Conservation (phyloP, 2,113 vertebrate species). For the Petrocephalus microphthalmus region DNA sequence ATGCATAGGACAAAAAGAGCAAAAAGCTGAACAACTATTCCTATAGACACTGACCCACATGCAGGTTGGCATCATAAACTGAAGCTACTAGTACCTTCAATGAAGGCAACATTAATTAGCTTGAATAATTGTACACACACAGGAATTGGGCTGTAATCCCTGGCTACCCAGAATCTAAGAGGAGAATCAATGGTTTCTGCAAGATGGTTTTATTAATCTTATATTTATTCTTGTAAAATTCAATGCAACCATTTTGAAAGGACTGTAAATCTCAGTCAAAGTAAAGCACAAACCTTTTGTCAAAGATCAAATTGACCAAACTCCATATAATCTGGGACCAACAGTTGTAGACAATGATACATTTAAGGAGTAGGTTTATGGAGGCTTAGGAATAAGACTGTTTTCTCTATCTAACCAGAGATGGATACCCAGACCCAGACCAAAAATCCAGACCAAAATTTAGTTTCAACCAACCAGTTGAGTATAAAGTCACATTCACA, state of each 20-base stretch:
- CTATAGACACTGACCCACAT: background rate
- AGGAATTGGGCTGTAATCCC: background rate
- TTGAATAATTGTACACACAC: background rate
- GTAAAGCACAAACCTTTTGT: background rate
- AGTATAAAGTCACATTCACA: too few species aligned
- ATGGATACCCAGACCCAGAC: background rate
- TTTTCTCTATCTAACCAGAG: background rate
- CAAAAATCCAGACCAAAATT: too few species aligned
- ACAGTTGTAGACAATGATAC: background rate
- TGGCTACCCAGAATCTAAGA: background rate
- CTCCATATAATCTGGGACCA: too few species aligned
- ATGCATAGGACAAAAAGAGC: conserved; percentile 38
- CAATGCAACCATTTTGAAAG: background rate
- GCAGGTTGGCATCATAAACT: background rate
- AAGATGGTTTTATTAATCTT: background rate
- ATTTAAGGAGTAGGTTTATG: background rate
- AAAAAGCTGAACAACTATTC: background rate
- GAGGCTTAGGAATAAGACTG: background rate
- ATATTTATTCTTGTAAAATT: background rate
- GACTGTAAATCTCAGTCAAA: background rate
- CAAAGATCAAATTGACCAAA: background rate
- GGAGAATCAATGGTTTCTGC: background rate
- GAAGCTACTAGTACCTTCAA: background rate
- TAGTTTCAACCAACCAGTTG: too few species aligned
- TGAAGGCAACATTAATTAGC: background rate